Evolutionary conservation across 2,888 invertebrate genomes (phyloP), one percentile per base, ranked within the genome.

Genomic region (Phragmatobia fuliginosa): DNA sequence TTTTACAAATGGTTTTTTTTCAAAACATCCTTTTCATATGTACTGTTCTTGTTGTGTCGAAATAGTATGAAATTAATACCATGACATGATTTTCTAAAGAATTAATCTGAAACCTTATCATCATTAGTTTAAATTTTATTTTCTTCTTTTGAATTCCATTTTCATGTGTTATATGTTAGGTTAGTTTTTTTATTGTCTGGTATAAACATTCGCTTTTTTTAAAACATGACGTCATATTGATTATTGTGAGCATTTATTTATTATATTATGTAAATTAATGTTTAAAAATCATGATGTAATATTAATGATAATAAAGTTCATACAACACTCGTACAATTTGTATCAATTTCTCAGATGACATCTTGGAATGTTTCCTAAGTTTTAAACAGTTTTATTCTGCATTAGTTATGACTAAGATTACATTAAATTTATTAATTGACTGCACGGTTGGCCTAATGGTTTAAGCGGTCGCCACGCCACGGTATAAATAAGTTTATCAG

Each of bases 191-290:
- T 77, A 83, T 83, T 83, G 70, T 85, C 78, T 87, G 86, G 83
- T 85, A 73, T 78, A 78, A 76, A 81, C 74, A 80, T 85, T 87
- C 82, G 87, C 87, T 89, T 91, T 89, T 91, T 90, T 88, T 89
- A 21, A 89, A 85, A 86, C 86, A 87, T 89, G 90, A 93, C 91
- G 84, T 87, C 84, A 85, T 86, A 85, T 88, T 84, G 77, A 85
- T 85, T 82, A 89, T 88, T 88, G 86, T 89, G 87, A 89, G 94
- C 94, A 94, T 94, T 94, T 94, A 94, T 94, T 94, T 94, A 92
- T 93, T 91, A 84, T 90, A 79, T 76, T 82, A 88, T 92, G 90
- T 90, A 92, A 91, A 91, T 90, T 92, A 90, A 92, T 90, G 90
- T 92, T 90, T 88, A 91, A 87, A 89, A 93, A 94, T 94, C 93